Conservation (phyloP, 2,797 vertebrate species). For the Bovichtus variegatus region DNA sequence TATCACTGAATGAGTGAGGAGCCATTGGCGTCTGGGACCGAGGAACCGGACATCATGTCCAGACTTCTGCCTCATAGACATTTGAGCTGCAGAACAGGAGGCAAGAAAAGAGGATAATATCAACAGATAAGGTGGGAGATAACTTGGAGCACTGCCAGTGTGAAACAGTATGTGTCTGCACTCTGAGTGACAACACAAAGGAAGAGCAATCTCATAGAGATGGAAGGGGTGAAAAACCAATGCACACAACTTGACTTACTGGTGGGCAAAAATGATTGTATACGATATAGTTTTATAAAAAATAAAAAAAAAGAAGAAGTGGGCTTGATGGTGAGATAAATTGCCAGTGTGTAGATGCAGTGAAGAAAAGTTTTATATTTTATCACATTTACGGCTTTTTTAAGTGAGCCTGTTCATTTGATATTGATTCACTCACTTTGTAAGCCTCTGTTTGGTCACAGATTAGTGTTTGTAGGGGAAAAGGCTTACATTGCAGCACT, state of each 20-base stretch:
- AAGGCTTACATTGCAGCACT: conserved; percentile 23
- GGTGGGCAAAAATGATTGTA: conserved; percentile 70
- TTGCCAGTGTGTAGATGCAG: conserved; percentile 41
- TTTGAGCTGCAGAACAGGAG: conserved; percentile 50
- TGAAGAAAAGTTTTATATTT: conserved; percentile 63
- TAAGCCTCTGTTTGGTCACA: conserved; percentile 56
- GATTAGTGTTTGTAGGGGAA: conserved; percentile 50
- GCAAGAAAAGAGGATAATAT: conserved; percentile 35
- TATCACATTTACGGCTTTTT: conserved; percentile 57
- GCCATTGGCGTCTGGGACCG: conserved; percentile 10
- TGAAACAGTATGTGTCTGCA: conserved; percentile 53
- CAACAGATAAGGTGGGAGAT: conserved; percentile 51
- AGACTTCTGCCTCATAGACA: conserved; percentile 48
- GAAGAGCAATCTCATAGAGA: conserved; percentile 19
- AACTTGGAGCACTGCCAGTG: conserved; percentile 67
- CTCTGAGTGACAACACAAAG: conserved; percentile 34
- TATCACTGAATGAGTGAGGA: conserved; percentile 89
- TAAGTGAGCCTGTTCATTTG: conserved; percentile 65
- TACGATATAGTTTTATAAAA: conserved; percentile 75
- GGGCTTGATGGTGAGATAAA: conserved; percentile 51
- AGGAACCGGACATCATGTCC: conserved; percentile 49
- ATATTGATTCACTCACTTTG: conserved; percentile 59
- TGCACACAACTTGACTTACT: conserved; percentile 46
- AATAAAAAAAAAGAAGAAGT: conserved; percentile 37
- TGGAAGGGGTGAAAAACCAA: conserved; percentile 11